These are phyloP conservation scores for Caenorhabditis sulstoni DNA, from an alignment of 2,888 invertebrate genomes.

Conservation along the genomic window DNA sequence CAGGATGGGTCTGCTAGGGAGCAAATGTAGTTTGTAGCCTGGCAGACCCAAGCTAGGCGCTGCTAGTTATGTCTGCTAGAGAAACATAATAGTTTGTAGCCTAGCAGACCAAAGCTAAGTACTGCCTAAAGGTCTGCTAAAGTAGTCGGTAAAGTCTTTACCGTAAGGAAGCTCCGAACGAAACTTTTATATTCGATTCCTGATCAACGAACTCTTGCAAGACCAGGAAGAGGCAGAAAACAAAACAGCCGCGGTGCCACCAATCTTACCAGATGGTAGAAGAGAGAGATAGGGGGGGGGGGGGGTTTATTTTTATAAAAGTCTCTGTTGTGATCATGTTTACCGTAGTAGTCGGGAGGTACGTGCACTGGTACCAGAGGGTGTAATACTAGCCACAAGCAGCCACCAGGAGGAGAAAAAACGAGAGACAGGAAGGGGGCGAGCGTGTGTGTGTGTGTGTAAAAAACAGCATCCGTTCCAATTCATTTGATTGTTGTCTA, in stretches of 20 bases:
- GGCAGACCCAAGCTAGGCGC: background rate
- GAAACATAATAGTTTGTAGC: too few relatives aligned
- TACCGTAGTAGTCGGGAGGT: slow-evolving; percentile 18
- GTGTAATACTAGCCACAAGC: slow-evolving; percentile 17
- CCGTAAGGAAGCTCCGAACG: too few relatives aligned
- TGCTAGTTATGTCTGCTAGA: too few relatives aligned
- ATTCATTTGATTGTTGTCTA: slow-evolving; percentile 9
- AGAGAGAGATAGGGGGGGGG: background rate
- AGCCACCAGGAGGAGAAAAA: too few relatives aligned
- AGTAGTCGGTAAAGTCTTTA: too few relatives aligned
- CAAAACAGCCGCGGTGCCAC: too few relatives aligned
- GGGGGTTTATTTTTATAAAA: slow-evolving; percentile 10
- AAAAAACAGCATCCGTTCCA: slow-evolving; percentile 24
- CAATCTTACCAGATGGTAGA: background rate
- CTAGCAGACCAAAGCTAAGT: too few relatives aligned
- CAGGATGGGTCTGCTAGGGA: background rate
- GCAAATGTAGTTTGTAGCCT: background rate
- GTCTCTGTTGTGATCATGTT: slow-evolving; percentile 10
- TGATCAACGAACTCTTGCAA: too few relatives aligned
- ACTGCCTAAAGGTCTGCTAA: too few relatives aligned
- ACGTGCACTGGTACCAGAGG: slow-evolving; percentile 24
- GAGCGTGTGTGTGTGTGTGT: slow-evolving; percentile 8
- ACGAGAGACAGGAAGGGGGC: slow-evolving; percentile 5
- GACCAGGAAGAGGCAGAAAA: too few relatives aligned
- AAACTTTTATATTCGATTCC: too few relatives aligned